Evolutionary conservation across 2,797 vertebrate genomes (phyloP), one percentile per base, ranked within the genome.

Genomic region (Eulemur mongoz): DNA sequence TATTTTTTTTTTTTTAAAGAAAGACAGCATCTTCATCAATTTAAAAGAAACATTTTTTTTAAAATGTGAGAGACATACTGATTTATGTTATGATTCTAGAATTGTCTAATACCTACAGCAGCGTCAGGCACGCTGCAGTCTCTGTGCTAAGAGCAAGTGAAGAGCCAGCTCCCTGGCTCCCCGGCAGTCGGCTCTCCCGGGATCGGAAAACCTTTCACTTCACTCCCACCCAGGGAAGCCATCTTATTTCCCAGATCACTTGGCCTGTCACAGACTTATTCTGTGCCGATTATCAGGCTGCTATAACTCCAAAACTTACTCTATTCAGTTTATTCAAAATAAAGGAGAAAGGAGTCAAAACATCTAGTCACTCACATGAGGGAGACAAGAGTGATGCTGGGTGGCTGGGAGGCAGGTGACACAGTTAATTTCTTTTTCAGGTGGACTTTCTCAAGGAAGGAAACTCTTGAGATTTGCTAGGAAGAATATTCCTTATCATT

Each of bases 41-140:
- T 92, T 96, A 96, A 98, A 98, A 91, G 63, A 96, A 97, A 97
- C 97, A 5, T 17, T 43, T 81, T 97, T 45, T 97, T 98, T 97
- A 96, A 98, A 97, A 97, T 84, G 80, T 78, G 52, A 96, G 25
- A 98, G 96, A 96, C 94, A 97, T 96, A 97, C 95, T 97, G 97
- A 98, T 98, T 98, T 98, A 92, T 89, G 94, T 98, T 97, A 98
- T 95, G 97, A 70, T 97, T 96, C 96, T 97, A 96, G 98, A 98
- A 96, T 93, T 93, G 87, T 90, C 90, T 45, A 89, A 96, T 96
- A 95, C 52, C 93, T 97, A 91, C 13, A 84, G 91, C 95, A 97
- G 81, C 97, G 97, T 98, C 96, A 98, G 85, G 98, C 98, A 98
- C 89, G 57, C 88, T 86, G 50, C 96, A 95, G 96, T 98, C 78